Conservation (phyloP, 2,888 invertebrate species). For the Eudemis profundana region DNA sequence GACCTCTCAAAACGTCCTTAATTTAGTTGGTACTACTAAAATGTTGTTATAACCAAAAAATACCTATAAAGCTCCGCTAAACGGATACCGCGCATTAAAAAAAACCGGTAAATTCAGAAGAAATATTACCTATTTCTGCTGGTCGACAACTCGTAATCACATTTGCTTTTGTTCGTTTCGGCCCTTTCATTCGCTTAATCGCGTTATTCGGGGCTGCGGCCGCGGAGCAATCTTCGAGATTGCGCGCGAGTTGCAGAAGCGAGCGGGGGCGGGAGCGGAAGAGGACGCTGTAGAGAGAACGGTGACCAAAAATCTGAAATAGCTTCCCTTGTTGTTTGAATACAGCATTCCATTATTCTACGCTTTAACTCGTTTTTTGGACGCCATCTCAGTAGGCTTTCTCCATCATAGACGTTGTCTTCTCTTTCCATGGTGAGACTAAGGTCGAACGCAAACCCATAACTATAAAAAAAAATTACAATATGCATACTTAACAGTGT, state of each 20-base stretch:
- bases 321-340: too few species aligned
- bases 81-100: conserved; percentile 49
- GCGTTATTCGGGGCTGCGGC: conserved; percentile 79
- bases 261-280: conserved; percentile 49
- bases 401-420: too few species aligned
- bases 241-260: conserved; percentile 51
- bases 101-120: conserved; percentile 64
- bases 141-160: conserved; percentile 81
- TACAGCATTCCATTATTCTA: too few species aligned
- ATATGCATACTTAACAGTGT: too few species aligned
- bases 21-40: too few species aligned
- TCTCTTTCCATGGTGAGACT: too few species aligned
- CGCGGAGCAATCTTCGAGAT: conserved; percentile 64
- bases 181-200: conserved; percentile 83
- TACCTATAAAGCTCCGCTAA: conserved; percentile 9
- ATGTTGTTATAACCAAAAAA: background rate
- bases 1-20: too few species aligned
- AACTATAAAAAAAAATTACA: too few species aligned
- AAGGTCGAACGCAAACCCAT: too few species aligned
- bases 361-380: too few species aligned
- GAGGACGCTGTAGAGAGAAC: background rate
- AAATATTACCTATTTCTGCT: conserved; percentile 82
- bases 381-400: too few species aligned
- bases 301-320: background rate
- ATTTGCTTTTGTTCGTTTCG: conserved; percentile 83